Conservation (phyloP, 2,113 vertebrate genomes). For the Halichoerus grypus region DNA sequence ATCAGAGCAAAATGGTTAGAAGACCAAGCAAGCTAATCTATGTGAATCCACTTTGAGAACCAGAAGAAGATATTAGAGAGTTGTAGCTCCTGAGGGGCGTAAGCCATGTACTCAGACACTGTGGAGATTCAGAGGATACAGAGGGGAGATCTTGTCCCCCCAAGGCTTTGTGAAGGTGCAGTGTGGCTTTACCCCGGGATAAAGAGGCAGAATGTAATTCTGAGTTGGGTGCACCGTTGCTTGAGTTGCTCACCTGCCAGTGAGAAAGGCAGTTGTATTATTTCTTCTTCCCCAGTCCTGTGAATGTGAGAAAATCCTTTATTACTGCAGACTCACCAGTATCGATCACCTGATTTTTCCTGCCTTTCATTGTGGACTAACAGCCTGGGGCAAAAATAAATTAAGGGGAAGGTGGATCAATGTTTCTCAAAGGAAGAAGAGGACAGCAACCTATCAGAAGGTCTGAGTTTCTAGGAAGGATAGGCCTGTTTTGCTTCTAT, state of each 20-base stretch:
- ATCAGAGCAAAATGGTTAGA: not conserved
- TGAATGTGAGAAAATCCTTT: not conserved
- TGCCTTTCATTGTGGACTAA: not conserved
- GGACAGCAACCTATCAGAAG: not conserved
- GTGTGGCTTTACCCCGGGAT: not conserved
- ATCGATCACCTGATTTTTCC: conserved; percentile 14
- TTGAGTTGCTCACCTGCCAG: not conserved
- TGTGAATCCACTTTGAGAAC: not conserved
- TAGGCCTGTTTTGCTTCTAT: not conserved
- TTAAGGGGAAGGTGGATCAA: not conserved
- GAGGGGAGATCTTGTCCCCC: not conserved
- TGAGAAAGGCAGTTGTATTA: not conserved
- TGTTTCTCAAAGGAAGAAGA: not conserved
- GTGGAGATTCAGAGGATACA: not conserved
- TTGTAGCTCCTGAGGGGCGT: not conserved
- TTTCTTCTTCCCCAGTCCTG: not conserved
- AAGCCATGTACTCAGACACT: not conserved
- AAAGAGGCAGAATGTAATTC: not conserved
- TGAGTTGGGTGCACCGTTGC: not conserved
- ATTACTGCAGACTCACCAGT: not conserved
- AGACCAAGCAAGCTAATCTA: not conserved
- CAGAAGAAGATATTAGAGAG: not conserved
- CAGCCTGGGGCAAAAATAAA: conserved; percentile 21
- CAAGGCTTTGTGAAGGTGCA: not conserved
- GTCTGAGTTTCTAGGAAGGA: not conserved